phyloP scores from a whole-genome alignment of 1,140 invertebrate genomes.

The Drosophila sucinea region DNA sequence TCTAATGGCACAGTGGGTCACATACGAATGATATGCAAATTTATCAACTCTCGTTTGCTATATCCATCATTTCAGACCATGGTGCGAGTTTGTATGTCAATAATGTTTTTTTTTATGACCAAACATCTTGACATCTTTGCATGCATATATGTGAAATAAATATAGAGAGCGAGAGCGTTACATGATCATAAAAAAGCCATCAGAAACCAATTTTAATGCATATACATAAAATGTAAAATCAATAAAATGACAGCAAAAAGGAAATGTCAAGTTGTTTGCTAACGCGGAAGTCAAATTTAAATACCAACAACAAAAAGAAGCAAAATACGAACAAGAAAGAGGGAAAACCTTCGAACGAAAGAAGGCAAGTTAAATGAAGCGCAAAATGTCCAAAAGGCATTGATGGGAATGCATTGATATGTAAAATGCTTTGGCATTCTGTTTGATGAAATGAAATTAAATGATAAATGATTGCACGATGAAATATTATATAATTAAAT shows the following conservation, averaged over 20 bases:
- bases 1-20: conserved; percentile 29
- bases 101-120: conserved; percentile 4
- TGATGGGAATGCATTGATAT: conserved; percentile 70
- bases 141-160: conserved; percentile 60
- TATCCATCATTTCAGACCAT: not conserved
- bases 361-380: conserved; percentile 72
- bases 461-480: conserved; percentile 38
- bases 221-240: conserved; percentile 67
- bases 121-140: not conserved
- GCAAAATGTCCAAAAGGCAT: conserved; percentile 58
- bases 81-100: not conserved
- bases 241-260: conserved; percentile 55
- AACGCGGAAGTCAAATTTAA: conserved; percentile 11
- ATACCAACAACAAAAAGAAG: not conserved
- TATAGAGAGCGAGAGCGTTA: conserved; percentile 49
- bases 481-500: conserved; percentile 18
- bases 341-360: conserved; percentile 22
- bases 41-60: not conserved
- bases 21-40: not conserved
- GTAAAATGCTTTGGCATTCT: conserved; percentile 73
- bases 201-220: conserved; percentile 76
- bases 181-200: conserved; percentile 70
- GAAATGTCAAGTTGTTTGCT: conserved; percentile 11
- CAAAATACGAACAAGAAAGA: conserved; percentile 7
- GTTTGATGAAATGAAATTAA: conserved; percentile 74